A percentile compares a stretch with the other conserved stretches of the same genome.
Conservation (phyloP, 2,797 vertebrate species). For the Gastrophryne carolinensis region DNA sequence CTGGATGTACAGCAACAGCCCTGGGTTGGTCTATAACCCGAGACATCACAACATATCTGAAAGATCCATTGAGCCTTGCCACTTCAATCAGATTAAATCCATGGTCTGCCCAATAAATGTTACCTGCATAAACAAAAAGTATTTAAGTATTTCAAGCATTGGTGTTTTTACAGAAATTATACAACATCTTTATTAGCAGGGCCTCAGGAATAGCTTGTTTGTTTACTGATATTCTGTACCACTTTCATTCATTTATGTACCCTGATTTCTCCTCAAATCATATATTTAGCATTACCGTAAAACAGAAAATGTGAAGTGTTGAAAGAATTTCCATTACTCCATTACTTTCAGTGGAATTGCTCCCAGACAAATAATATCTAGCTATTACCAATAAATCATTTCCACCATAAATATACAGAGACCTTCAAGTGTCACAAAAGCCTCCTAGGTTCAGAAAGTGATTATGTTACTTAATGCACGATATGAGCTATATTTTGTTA, state of each 20-base stretch:
- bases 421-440: slow-evolving; percentile 28
- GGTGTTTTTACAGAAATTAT: too few species aligned
- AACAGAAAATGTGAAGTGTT: too few species aligned
- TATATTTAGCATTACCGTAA: too few species aligned
- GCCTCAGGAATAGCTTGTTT: too few species aligned
- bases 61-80: slow-evolving; percentile 89
- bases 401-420: slow-evolving; percentile 38
- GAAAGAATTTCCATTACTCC: too few species aligned
- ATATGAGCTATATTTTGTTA: too few species aligned
- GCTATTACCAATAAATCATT: slow-evolving; percentile 43
- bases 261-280: too few species aligned
- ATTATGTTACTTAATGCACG: slow-evolving; percentile 19
- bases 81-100: slow-evolving; percentile 96
- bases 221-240: too few species aligned
- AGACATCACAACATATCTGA: slow-evolving; percentile 91
- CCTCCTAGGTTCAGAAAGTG: slow-evolving; percentile 34
- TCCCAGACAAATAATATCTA: slow-evolving; percentile 42
- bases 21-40: slow-evolving; percentile 92
- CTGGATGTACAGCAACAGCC: slow-evolving; percentile 91
- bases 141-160: too few species aligned
- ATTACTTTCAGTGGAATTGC: too few species aligned
- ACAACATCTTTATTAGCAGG: too few species aligned
- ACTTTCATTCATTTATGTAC: too few species aligned
- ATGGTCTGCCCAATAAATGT: slow-evolving; percentile 97
- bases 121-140: slow-evolving; percentile 70